Evolutionary conservation across 2,797 vertebrate genomes (phyloP).

Genomic region (Micropoecilia bifurca): DNA sequence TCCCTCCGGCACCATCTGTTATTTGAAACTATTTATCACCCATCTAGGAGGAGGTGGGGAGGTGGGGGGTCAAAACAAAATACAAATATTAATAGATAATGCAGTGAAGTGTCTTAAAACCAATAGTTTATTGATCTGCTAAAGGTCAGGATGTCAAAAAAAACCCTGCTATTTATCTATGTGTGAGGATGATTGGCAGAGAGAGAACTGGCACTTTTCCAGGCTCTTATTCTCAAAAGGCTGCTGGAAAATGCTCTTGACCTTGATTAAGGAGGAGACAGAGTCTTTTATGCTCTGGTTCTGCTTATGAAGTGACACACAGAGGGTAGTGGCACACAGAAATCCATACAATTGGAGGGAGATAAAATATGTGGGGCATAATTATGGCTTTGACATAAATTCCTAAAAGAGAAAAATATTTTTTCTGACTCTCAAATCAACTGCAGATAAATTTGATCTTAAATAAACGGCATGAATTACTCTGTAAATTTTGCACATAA

Average conservation of each 20-base stretch:
- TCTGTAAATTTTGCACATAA: neutral
- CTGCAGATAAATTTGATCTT: neutral
- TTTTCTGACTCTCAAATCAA: neutral
- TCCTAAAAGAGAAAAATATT: neutral
- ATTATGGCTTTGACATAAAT: neutral
- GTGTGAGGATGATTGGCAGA: constrained; percentile 69
- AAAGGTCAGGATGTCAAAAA: constrained; percentile 66
- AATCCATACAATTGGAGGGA: neutral
- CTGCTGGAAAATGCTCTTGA: constrained; percentile 75
- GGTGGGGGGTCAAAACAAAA: constrained; percentile 47
- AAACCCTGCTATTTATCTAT: constrained; percentile 53
- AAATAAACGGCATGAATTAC: neutral
- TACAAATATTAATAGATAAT: constrained; percentile 65
- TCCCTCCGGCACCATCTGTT: constrained; percentile 67
- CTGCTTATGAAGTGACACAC: constrained; percentile 40
- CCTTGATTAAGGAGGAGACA: constrained; percentile 74
- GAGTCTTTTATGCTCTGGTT: constrained; percentile 62
- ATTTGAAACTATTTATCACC: constrained; percentile 66
- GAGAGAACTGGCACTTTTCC: constrained; percentile 56
- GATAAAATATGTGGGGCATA: neutral
- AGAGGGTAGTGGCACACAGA: constrained; percentile 8
- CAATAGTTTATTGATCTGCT: constrained; percentile 55
- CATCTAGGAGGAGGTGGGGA: constrained; percentile 18
- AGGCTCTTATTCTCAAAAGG: constrained; percentile 70
- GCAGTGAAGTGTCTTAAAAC: constrained; percentile 24